Percentiles rank a stretch among this genome's conserved stretches.
Evolutionary conservation across 2,113 vertebrate genomes (phyloP).

Genomic region (Urocolius indicus): DNA sequence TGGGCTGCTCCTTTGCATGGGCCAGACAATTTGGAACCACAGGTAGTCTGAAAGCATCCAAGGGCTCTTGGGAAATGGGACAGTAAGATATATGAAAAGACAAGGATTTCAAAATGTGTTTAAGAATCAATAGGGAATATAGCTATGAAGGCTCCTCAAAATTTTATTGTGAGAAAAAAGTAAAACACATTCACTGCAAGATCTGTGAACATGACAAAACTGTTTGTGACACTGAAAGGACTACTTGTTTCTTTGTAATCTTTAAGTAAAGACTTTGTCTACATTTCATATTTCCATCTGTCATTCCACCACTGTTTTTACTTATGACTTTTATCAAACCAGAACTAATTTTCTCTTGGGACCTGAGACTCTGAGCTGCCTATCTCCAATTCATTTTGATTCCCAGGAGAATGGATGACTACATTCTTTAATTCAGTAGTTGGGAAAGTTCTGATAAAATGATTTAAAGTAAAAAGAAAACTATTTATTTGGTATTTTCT

Average conservation of each 20-base stretch:
- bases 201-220: not conserved
- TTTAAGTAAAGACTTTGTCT: not conserved
- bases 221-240: not conserved
- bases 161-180: not conserved
- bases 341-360: not conserved
- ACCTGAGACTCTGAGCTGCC: not conserved
- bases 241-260: not conserved
- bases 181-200: not conserved
- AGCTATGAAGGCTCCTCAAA: not conserved
- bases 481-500: not conserved
- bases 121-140: not conserved
- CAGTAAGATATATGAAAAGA: not conserved
- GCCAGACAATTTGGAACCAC: not conserved
- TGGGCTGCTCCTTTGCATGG: not conserved
- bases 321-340: not conserved
- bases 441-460: slow-evolving; percentile 8
- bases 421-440: not conserved
- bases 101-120: not conserved
- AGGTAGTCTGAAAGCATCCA: not conserved
- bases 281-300: not conserved
- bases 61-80: not conserved
- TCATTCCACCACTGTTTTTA: not conserved
- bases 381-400: not conserved
- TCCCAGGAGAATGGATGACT: not conserved
- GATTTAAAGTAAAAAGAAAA: not conserved